Evolutionary conservation across 2,113 vertebrate species (phyloP).

Genomic region (Pelvicachromis taeniatus): DNA sequence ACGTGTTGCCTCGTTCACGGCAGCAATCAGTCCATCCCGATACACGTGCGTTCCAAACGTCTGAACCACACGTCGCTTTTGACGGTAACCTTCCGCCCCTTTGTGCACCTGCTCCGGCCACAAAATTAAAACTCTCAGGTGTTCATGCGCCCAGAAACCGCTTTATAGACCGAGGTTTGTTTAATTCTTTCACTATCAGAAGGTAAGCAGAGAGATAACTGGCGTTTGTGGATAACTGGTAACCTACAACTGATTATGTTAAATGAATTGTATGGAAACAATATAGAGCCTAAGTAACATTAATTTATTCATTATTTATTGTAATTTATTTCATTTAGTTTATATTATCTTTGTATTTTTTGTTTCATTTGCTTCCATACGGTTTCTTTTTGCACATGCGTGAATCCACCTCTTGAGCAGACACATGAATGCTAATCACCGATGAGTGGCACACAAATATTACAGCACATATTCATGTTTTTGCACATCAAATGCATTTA

Average conservation of each 20-base stretch:
- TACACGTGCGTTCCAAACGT: conserved; percentile 17
- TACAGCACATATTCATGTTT: neutral
- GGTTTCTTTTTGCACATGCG: neutral
- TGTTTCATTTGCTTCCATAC: neutral
- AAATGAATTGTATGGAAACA: neutral
- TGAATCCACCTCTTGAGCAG: neutral
- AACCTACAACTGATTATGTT: neutral
- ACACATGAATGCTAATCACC: neutral
- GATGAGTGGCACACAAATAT: neutral
- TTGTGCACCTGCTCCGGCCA: neutral
- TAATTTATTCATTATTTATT: too few relatives aligned
- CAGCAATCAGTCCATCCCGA: neutral
- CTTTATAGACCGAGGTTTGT: neutral
- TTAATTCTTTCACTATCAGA: neutral
- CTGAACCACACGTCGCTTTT: neutral
- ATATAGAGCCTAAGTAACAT: neutral
- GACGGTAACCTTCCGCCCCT: neutral
- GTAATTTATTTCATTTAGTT: too few relatives aligned
- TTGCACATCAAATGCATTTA: neutral
- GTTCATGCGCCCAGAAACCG: neutral
- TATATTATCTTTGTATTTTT: neutral
- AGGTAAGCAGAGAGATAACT: too few relatives aligned
- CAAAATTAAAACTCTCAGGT: neutral
- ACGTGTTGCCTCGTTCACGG: neutral
- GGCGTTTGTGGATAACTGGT: neutral